Conservation (phyloP, 2,113 vertebrate species). For the Pseudolaguvia tuberculata region DNA sequence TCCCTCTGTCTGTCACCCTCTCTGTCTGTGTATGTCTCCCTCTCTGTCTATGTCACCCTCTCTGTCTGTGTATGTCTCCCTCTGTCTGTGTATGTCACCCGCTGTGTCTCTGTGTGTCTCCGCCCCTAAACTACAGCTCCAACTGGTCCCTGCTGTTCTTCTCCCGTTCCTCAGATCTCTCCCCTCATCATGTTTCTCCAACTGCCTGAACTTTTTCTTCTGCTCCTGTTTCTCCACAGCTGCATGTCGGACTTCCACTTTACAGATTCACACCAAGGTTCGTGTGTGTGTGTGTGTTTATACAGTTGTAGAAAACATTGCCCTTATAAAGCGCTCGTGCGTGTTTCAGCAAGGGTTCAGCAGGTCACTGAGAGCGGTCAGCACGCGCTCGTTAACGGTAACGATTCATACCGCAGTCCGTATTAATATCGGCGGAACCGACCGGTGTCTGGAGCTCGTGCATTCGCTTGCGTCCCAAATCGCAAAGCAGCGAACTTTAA, state of each 20-base stretch:
- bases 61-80: not conserved
- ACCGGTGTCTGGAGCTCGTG: not conserved
- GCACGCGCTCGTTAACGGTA: not conserved
- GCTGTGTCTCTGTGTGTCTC: not conserved
- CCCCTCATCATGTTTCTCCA: slow-evolving; percentile 1
- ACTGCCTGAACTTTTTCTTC: not conserved
- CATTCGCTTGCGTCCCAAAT: not conserved
- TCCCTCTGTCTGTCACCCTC: too few species aligned
- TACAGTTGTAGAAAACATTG: not conserved
- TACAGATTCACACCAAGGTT: slow-evolving; percentile 80
- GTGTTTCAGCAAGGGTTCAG: not conserved
- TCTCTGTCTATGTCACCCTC: not conserved
- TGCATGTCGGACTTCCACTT: slow-evolving; percentile 63
- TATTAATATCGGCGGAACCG: not conserved
- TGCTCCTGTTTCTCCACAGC: slow-evolving; percentile 45
- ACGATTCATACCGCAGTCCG: not conserved
- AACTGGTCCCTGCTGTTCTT: slow-evolving; percentile 6
- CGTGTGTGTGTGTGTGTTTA: slow-evolving; percentile 57
- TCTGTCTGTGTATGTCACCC: not conserved
- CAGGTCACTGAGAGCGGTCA: not conserved
- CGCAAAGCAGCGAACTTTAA: not conserved
- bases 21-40: too few species aligned
- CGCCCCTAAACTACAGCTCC: slow-evolving; percentile 16
- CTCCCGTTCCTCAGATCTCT: not conserved
- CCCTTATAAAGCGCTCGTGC: not conserved